Percentiles rank a stretch among this genome's conserved stretches.
These are phyloP conservation scores for Elachura formosa DNA, from an alignment of 2,113 vertebrate genomes.

Conservation along the genomic window DNA sequence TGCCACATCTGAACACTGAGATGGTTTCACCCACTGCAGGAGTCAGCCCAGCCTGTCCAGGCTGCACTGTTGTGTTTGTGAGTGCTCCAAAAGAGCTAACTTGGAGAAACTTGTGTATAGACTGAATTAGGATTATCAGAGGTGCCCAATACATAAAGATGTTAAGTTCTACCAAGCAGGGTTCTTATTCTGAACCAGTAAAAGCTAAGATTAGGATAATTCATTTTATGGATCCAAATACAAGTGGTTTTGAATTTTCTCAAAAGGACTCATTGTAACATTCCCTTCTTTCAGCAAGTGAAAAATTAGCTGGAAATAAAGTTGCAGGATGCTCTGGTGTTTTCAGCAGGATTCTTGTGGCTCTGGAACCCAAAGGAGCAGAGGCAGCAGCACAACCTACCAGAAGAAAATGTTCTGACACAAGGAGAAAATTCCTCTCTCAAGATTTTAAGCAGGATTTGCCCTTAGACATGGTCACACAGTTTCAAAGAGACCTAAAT, in stretches of 20 bases:
- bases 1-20: fast-evolving
- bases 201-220: neutral
- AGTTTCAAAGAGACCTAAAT: neutral
- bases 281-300: neutral
- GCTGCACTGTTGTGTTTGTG: neutral
- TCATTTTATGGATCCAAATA: neutral
- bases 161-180: neutral
- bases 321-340: neutral
- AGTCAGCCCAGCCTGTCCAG: neutral
- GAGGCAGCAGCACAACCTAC: neutral
- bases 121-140: neutral
- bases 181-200: neutral
- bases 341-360: constrained; percentile 14
- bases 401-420: neutral
- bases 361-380: neutral
- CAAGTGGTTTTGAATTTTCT: neutral
- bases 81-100: neutral
- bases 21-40: neutral
- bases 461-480: neutral
- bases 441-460: neutral
- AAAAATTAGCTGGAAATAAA: constrained; percentile 19
- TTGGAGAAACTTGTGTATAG: neutral
- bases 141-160: neutral
- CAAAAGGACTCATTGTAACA: neutral
- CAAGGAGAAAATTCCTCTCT: neutral